Percentiles rank a stretch among this genome's conserved stretches.
phyloP scores from a whole-genome alignment of 1,140 invertebrate species.

The Anadara kagoshimensis region DNA sequence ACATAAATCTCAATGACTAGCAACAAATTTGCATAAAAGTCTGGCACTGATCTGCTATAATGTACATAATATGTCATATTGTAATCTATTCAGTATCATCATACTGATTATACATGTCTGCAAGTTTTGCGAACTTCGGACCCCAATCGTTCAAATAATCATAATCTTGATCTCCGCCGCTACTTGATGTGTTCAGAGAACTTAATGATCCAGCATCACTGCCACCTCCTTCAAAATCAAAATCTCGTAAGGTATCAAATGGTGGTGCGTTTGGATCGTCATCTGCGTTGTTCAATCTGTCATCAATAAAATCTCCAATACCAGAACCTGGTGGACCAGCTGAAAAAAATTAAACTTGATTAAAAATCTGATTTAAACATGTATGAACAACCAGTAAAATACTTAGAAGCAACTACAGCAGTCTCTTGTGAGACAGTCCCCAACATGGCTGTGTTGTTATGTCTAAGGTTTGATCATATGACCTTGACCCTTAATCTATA shows the following conservation, averaged over 20 bases:
- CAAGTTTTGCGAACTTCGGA: constrained; percentile 96
- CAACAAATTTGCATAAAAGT: too few species aligned
- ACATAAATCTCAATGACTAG: too few species aligned
- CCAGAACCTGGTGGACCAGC: constrained; percentile 79
- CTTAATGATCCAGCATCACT: constrained; percentile 96
- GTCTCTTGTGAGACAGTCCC: too few species aligned
- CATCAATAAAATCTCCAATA: constrained; percentile 96
- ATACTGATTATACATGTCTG: constrained; percentile 89
- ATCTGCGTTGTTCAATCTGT: constrained; percentile 95
- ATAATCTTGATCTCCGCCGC: constrained; percentile 96
- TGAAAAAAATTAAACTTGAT: constrained; percentile 1
- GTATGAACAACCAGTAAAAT: not conserved
- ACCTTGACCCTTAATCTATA: too few species aligned
- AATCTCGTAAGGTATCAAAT: constrained; percentile 96
- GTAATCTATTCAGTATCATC: constrained; percentile 44
- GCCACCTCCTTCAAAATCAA: constrained; percentile 97
- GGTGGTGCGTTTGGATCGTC: constrained; percentile 96
- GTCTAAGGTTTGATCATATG: too few species aligned
- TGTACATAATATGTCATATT: too few species aligned
- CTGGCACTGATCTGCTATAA: too few species aligned
- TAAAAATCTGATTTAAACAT: not conserved
- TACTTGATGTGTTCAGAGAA: constrained; percentile 93
- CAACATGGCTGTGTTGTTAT: too few species aligned
- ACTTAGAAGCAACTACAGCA: too few species aligned
- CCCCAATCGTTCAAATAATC: constrained; percentile 98